phyloP scores from a whole-genome alignment of 2,888 invertebrate species.

The Caenorhabditis angaria region DNA sequence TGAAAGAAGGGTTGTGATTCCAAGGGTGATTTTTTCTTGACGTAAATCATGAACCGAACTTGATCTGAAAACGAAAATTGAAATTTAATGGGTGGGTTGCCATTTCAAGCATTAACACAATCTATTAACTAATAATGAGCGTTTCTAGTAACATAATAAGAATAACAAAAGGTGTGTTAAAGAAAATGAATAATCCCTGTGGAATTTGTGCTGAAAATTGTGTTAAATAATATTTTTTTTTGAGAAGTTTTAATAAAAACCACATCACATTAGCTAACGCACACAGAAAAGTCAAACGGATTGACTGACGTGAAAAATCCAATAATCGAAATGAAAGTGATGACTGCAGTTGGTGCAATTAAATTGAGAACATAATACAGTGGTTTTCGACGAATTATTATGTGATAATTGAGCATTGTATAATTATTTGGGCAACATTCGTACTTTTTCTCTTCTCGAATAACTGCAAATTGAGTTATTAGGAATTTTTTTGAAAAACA shows the following conservation, averaged over 20 bases:
- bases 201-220: not conserved
- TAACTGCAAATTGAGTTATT: conserved; percentile 43
- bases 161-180: too few relatives aligned
- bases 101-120: too few relatives aligned
- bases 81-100: too few relatives aligned
- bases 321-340: conserved; percentile 72
- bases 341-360: conserved; percentile 73
- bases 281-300: conserved; percentile 33
- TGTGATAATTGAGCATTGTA: conserved; percentile 39
- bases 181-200: too few relatives aligned
- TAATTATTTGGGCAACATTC: conserved; percentile 49
- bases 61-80: conserved; percentile 56
- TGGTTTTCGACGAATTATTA: conserved; percentile 51
- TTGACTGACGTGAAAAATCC: conserved; percentile 72
- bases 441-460: conserved; percentile 46
- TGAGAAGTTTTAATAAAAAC: too few relatives aligned
- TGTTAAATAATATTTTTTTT: too few relatives aligned
- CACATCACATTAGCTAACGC: not conserved
- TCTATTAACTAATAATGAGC: too few relatives aligned
- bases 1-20: conserved; percentile 66
- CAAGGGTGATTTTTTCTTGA: conserved; percentile 50
- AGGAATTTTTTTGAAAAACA: conserved; percentile 6
- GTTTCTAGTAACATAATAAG: too few relatives aligned
- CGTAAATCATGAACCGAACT: conserved; percentile 71
- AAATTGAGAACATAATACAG: conserved; percentile 69